Evolutionary conservation across 2,113 vertebrate species (phyloP), one percentile per base, ranked within the genome.

Genomic region (Mormoops blainvillei): DNA sequence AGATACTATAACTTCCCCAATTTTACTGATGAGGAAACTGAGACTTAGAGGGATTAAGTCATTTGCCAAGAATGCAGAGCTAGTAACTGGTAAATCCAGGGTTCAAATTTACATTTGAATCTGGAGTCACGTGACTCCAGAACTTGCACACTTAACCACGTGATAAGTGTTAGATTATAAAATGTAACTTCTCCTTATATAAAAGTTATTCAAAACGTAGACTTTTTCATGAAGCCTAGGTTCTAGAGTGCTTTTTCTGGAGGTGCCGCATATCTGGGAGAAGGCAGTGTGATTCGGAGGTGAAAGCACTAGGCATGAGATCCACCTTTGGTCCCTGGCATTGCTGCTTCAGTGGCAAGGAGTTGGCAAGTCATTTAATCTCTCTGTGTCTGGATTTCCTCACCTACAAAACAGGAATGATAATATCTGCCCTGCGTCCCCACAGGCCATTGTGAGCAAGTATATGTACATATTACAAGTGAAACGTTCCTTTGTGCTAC

Each of bases 401-500:
- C 95, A 96, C 93, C 97, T 96, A 96, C 95, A 96, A 97, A 96
- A 95, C 14, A 5, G 80, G 91, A 96, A 71, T 83, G 97, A 94
- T 94, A 89, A 8, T 43, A 96, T 96, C 96, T 94, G 85, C 78
- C 85, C 94, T 80, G 48, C 48, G 24, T 91, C 61, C 74, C 85
- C 67, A 71, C 38, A n/a, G 71, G 81, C 67, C 88, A 87, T 8
- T 45, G 78, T 73, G 58, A 94, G 76, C 85, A 91, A 87, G 31
- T 54, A 48, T n/a, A 87, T 89, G 74, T 58, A 94, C 20, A 74
- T 12, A 56, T 5, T 92, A 63, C 84, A 50, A 70, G 67, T 31
- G 84, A 89, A 96, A 81, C 28, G 82, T 63, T 81, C 54, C 36
- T 65, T 10, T 56, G 65, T 85, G 58, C 90, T 43, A 36, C 28